Base-by-base conservation (phyloP, 2,113 vertebrate species). In the Leptocoma aspasia region DNA sequence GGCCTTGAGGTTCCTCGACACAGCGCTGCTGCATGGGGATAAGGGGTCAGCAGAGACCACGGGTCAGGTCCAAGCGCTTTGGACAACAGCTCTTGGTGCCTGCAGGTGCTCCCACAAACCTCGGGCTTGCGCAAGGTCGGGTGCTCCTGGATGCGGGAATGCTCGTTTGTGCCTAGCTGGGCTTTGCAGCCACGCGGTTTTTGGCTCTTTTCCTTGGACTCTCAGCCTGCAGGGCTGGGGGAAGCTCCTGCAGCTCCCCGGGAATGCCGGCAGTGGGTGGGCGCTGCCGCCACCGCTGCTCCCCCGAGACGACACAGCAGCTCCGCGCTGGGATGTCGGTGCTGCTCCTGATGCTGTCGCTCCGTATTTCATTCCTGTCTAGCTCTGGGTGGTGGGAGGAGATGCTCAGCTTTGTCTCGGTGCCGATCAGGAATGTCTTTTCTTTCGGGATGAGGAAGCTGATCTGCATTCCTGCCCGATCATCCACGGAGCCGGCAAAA, bases 351-450 rank as follows among this genome's bases (percentile, higher is more conserved):
- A 8, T 10, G 54, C 66, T 19, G 45, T 66, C 65, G 68, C 72
- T 88, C 86, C 30, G 0, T 64, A 6, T 84, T 87, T 95, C 93
- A 72, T 13, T 76, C 70, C 89, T 66, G 81, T 87, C 89, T 92
- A 8, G 86, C 82, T 56, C 79, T 44, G n/a, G 82, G 24, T 72
- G 75, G 92, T 95, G 87, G 91, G 92, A 93, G 92, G 81, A 82
- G 82, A 63, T 4, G 47, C 65, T 91, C 15, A 5, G 63, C 82
- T 91, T 63, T 10, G 23, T 73, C 75, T 94, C 87, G 0, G 33
- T 1, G 8, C 53, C 0, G 57, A 64, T 88, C 30, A 9, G 92
- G 50, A 47, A 71, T 54, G 72, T 53, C 78, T 83, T 77, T 49
- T 53, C 75, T 82, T 88, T 89, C 1, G 18, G 78, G 75, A 49